Evolutionary conservation across 2,113 vertebrate species (phyloP).

Genomic region (Coturnix japonica): DNA sequence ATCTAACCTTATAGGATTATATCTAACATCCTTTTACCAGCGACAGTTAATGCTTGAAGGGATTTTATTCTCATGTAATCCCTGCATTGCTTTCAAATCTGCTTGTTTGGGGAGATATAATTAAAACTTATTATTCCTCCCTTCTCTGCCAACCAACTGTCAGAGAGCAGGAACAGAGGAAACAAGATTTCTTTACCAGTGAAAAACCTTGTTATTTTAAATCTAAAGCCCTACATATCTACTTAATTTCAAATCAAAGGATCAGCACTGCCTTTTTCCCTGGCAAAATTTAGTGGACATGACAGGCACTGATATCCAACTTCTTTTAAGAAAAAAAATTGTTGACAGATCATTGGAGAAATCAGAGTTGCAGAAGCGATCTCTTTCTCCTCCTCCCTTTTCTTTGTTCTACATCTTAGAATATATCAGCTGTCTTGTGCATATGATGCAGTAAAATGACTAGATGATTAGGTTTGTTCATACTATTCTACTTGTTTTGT

Average conservation of each 20-base stretch:
- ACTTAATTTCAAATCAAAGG: slow-evolving; percentile 53
- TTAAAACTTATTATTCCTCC: slow-evolving; percentile 78
- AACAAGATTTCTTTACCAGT: slow-evolving; percentile 63
- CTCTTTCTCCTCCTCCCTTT: background rate
- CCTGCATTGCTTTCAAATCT: slow-evolving; percentile 76
- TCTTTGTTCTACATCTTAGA: slow-evolving; percentile 37
- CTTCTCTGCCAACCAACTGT: slow-evolving; percentile 76
- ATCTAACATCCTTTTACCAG: slow-evolving; percentile 69
- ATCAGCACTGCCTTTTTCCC: background rate
- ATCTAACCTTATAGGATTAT: slow-evolving; percentile 74
- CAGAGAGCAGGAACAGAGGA: slow-evolving; percentile 64
- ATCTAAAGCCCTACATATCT: slow-evolving; percentile 35
- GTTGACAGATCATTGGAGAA: slow-evolving; percentile 24
- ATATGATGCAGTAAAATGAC: background rate
- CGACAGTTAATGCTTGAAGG: slow-evolving; percentile 70
- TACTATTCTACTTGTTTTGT: background rate
- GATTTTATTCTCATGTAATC: slow-evolving; percentile 73
- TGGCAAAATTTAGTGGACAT: slow-evolving; percentile 31
- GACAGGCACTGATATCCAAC: background rate
- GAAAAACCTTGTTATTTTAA: slow-evolving; percentile 58
- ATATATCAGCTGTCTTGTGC: slow-evolving; percentile 11
- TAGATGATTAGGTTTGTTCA: background rate
- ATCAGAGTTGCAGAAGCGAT: background rate
- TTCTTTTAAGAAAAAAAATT: background rate
- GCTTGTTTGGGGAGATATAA: slow-evolving; percentile 77